A percentile compares a stretch with the other conserved stretches of the same genome.
These are phyloP conservation scores for Baryphthengus martii DNA, from an alignment of 2,113 vertebrate species.

Conservation along the genomic window DNA sequence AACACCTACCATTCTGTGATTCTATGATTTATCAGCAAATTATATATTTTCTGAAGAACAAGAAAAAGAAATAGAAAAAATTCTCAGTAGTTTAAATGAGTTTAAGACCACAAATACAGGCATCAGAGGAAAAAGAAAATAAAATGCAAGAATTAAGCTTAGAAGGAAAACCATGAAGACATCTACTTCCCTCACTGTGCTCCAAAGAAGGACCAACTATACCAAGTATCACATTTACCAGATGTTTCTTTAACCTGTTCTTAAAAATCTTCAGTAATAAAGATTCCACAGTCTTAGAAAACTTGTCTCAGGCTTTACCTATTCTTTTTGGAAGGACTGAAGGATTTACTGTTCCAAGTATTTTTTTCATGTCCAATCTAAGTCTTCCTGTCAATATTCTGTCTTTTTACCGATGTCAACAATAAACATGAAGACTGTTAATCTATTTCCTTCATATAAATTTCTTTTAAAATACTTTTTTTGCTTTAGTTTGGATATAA, in stretches of 20 bases:
- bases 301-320: not conserved
- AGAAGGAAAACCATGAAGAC: not conserved
- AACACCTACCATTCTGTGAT: too few species aligned
- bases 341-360: not conserved
- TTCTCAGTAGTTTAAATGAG: not conserved
- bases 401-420: not conserved
- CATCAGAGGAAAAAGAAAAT: not conserved
- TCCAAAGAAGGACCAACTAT: not conserved
- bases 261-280: not conserved
- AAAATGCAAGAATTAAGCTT: not conserved
- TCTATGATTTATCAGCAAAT: not conserved
- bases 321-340: not conserved
- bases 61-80: not conserved
- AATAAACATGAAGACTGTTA: not conserved
- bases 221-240: not conserved
- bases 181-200: not conserved
- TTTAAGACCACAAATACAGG: not conserved
- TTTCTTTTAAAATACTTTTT: not conserved
- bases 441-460: not conserved
- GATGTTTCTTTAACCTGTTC: not conserved
- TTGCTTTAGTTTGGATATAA: not conserved
- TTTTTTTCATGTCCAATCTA: not conserved
- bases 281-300: not conserved
- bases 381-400: not conserved
- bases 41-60: not conserved